Base-by-base conservation (phyloP, 1,140 invertebrate species). In the Lucilia cuprina region DNA sequence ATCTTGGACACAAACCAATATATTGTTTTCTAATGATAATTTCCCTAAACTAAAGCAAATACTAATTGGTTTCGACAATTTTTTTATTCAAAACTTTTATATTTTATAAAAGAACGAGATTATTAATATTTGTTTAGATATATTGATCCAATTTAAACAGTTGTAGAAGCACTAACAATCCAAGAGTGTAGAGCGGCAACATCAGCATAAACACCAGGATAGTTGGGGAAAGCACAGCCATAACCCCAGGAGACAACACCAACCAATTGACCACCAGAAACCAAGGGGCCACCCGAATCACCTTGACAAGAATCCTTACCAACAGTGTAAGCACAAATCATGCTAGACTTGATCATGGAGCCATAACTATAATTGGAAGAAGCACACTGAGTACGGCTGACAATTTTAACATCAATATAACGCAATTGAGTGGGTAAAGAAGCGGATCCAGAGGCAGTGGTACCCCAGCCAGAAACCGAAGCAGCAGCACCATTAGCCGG, bases 181-280 rank as follows among this genome's bases (percentile, higher is more conserved):
- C 84, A 85, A 25, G 25, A 12, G n/a, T 35, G 74, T n/a, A 83
- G 50, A 0, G 17, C 34, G 70, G 82, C 74, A 25, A 85, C 84
- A 74, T 83, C 41, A 74, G 82, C 34, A 35, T 85, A 85, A 17
- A 85, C 75, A 74, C 84, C 84, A 7, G 84, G 94, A 35, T 89
- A 89, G 49, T 89, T 86, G n/a, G 83, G 3, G 9, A 83, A 82
- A 2, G 80, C 88, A 80, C 88, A 89, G 12, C 84, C 92, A 47
- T 92, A 90, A 14, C 94, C 94, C 93, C 94, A 95, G 17, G 94
- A 94, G 0, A 94, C 92, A 70, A 95, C 89, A 74, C 95, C 95
- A 47, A 91, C 88, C 47, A 92, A 83, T 2, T 77, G 75, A 12
- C 87, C 85, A 7, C 88, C 82, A 12, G 85, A 82, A 4, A 92